Evolutionary conservation across 2,797 vertebrate genomes (phyloP).

Genomic region (Rhincodon typus): DNA sequence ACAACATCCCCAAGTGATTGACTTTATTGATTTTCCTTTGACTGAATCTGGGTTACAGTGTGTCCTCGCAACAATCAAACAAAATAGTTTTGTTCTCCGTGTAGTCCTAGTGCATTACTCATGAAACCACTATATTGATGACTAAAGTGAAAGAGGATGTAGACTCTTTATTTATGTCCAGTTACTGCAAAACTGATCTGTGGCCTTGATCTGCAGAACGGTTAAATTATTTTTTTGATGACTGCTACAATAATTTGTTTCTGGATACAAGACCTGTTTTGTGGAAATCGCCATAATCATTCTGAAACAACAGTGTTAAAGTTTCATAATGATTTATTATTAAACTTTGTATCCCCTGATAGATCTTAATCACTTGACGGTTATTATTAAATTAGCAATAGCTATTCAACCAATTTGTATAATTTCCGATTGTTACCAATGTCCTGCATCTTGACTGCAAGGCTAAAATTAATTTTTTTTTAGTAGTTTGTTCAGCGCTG

Average conservation of each 20-base stretch:
- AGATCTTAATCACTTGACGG: not conserved
- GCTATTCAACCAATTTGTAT: not conserved
- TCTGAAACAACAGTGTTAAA: not conserved
- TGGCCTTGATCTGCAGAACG: conserved; percentile 9
- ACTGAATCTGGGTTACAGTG: not conserved
- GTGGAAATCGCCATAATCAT: not conserved
- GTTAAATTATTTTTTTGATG: not conserved
- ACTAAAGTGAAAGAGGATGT: not conserved
- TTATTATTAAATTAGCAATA: not conserved
- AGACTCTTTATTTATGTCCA: not conserved
- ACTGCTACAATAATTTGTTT: not conserved
- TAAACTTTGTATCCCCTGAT: not conserved
- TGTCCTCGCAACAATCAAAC: not conserved
- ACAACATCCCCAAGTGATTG: not conserved
- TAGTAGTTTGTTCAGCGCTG: not conserved
- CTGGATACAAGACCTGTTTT: not conserved
- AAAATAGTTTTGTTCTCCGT: not conserved
- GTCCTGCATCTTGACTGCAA: not conserved
- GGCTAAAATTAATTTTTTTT: not conserved
- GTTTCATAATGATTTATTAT: not conserved
- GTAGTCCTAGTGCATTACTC: not conserved
- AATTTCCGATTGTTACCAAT: not conserved
- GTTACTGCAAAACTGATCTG: not conserved
- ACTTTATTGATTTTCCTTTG: not conserved
- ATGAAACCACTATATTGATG: not conserved